Evolutionary conservation across 2,113 vertebrate species (phyloP).

Genomic region (Acrocephalus kingi): DNA sequence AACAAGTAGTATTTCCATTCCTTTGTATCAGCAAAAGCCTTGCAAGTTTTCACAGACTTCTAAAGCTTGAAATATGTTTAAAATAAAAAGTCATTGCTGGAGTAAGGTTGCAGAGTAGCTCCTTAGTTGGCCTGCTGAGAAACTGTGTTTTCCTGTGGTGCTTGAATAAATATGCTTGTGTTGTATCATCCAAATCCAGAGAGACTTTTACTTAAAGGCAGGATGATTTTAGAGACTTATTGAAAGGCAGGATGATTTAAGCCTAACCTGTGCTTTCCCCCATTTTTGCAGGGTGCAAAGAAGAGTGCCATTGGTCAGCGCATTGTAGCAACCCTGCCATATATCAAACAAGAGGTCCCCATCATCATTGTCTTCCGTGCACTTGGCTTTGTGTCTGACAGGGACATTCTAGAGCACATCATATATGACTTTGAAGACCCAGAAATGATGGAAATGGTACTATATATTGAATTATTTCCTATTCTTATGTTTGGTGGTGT

Average conservation of each 20-base stretch:
- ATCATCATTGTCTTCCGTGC: constrained; percentile 99
- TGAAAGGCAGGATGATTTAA: neutral
- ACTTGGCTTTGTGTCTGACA: constrained; percentile 94
- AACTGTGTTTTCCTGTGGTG: neutral
- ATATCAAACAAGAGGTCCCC: constrained; percentile 98
- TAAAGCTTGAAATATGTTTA: neutral
- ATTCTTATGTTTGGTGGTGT: neutral
- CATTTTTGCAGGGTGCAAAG: constrained; percentile 86
- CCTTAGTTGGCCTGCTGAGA: neutral
- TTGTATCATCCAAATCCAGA: neutral
- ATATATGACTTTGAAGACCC: constrained; percentile 99
- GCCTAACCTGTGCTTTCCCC: neutral
- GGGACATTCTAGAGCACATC: constrained; percentile 98
- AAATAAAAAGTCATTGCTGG: neutral
- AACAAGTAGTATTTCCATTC: neutral
- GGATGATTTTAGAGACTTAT: neutral
- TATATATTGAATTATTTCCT: neutral
- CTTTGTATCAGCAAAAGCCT: neutral
- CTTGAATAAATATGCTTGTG: neutral
- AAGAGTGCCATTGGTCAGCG: constrained; percentile 98
- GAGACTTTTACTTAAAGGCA: neutral
- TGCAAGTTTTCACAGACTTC: neutral
- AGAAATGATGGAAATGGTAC: constrained; percentile 99
- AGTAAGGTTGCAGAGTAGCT: neutral
- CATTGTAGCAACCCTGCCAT: constrained; percentile 95